phyloP scores from a whole-genome alignment of 2,888 invertebrate genomes.

The Philaethria dido region DNA sequence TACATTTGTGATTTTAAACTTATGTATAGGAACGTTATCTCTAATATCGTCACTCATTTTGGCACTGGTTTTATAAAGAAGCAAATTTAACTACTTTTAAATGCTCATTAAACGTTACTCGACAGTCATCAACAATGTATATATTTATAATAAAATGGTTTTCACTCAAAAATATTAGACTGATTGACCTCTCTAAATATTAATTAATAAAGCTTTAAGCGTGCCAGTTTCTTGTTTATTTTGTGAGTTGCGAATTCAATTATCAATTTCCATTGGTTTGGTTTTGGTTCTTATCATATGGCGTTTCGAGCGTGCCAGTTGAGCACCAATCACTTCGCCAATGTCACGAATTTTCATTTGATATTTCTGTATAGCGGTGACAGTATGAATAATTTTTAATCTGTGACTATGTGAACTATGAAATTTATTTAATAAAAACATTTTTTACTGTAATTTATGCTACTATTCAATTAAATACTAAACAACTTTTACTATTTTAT shows the following conservation, averaged over 20 bases:
- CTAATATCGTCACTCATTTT: conserved; percentile 27
- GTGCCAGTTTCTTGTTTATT: conserved; percentile 11
- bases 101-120: not conserved
- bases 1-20: conserved; percentile 44
- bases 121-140: not conserved
- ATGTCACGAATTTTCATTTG: not conserved
- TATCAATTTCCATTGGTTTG: no score
- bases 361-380: not conserved
- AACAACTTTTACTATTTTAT: not conserved
- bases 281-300: no score
- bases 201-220: no score
- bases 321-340: no score
- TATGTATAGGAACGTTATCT: conserved; percentile 25
- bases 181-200: no score
- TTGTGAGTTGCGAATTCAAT: not conserved
- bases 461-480: not conserved
- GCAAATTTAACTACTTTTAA: not conserved
- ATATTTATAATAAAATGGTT: not conserved
- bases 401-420: not conserved
- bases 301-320: no score
- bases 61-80: not conserved
- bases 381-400: not conserved
- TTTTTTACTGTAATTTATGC: not conserved
- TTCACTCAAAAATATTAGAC: not conserved
- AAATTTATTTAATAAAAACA: not conserved